These are phyloP conservation scores for Ectemnius lituratus DNA, from an alignment of 2,888 invertebrate species.

Conservation along the genomic window DNA sequence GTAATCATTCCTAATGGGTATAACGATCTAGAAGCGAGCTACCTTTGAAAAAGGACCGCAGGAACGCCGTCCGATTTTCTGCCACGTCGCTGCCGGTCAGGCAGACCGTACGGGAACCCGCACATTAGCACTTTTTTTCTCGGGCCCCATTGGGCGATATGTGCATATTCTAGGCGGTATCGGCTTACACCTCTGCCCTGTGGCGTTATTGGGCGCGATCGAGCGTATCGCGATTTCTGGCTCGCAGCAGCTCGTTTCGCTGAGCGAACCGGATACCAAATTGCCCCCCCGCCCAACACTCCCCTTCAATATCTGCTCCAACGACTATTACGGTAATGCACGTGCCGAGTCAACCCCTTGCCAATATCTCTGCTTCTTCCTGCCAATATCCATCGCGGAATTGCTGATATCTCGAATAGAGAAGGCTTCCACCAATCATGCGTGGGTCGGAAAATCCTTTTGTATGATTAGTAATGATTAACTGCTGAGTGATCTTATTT, in stretches of 20 bases:
- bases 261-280: slow-evolving; percentile 25
- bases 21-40: neutral
- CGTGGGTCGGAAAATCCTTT: too few species aligned
- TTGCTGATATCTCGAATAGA: too few species aligned
- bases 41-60: slow-evolving; percentile 3
- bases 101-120: neutral
- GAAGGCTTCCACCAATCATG: too few species aligned
- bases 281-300: slow-evolving; percentile 8
- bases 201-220: slow-evolving; percentile 46
- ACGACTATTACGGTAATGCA: slow-evolving; percentile 43
- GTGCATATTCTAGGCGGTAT: slow-evolving; percentile 32
- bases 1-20: neutral
- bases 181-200: slow-evolving; percentile 20
- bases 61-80: neutral
- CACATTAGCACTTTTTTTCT: slow-evolving; percentile 11
- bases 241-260: slow-evolving; percentile 38
- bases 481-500: too few species aligned
- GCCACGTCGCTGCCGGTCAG: neutral
- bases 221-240: slow-evolving; percentile 53
- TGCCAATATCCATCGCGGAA: too few species aligned
- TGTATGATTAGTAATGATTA: too few species aligned
- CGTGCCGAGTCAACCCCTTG: slow-evolving; percentile 16
- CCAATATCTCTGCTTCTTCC: slow-evolving; percentile 9
- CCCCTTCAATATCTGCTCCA: slow-evolving; percentile 25
- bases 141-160: neutral